phyloP scores from a whole-genome alignment of 2,888 invertebrate species.

The Himalopsyche japonica region DNA sequence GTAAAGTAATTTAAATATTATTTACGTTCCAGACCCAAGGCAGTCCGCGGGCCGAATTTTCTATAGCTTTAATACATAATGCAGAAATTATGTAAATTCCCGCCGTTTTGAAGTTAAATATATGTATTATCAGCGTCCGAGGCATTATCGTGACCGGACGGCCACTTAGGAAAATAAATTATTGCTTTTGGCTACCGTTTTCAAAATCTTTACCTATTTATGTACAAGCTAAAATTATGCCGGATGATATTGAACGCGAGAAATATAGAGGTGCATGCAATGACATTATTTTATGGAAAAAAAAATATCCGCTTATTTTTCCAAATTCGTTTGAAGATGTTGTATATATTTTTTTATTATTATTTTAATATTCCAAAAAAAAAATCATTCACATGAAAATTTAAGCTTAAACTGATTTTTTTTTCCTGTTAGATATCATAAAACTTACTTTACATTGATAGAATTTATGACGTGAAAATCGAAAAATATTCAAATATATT shows the following conservation, averaged over 20 bases:
- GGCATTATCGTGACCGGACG: background rate
- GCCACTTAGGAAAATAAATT: background rate
- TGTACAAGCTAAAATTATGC: background rate
- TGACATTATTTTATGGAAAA: background rate
- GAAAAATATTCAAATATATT: too few species aligned
- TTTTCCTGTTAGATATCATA: too few species aligned
- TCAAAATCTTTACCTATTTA: background rate
- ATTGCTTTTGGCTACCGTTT: background rate
- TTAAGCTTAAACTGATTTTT: too few species aligned
- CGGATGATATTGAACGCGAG: background rate
- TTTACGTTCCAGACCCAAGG: background rate
- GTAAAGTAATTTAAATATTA: background rate
- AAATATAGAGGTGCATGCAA: background rate
- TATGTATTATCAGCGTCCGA: constrained; percentile 1
- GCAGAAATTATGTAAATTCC: constrained; percentile 9
- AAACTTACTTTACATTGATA: too few species aligned
- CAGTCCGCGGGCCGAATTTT: background rate
- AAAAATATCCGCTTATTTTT: too few species aligned
- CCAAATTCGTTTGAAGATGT: too few species aligned
- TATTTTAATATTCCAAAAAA: too few species aligned
- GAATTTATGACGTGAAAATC: too few species aligned
- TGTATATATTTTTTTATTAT: too few species aligned
- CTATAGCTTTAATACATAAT: background rate
- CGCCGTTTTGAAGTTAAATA: background rate
- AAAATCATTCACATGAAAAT: too few species aligned